phyloP scores from a whole-genome alignment of 1,140 invertebrate genomes.

The Drosophila novamexicana region DNA sequence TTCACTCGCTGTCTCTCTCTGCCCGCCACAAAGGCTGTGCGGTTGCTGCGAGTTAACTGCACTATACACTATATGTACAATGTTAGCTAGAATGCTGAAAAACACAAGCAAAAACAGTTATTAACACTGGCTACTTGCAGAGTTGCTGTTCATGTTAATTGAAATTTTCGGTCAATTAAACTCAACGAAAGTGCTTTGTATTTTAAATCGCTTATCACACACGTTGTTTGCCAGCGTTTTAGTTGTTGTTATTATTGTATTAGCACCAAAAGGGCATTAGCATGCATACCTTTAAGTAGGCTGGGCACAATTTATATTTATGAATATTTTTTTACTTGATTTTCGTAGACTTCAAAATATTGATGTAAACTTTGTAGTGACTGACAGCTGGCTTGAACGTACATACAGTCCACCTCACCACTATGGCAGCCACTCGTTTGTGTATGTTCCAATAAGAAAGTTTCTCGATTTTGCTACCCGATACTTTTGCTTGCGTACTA shows the following conservation, averaged over 20 bases:
- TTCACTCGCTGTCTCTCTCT: conserved; percentile 26
- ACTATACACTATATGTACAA: conserved; percentile 42
- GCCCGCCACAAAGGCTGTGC: conserved; percentile 24
- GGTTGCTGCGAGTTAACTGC: conserved; percentile 15
- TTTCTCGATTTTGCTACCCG: conserved; percentile 79
- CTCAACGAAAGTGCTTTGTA: conserved; percentile 28
- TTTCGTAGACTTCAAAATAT: not conserved
- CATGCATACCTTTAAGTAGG: conserved; percentile 5
- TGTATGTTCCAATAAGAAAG: conserved; percentile 70
- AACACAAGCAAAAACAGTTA: not conserved
- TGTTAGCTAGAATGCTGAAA: conserved; percentile 48
- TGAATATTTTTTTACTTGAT: conserved; percentile 6
- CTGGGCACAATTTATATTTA: conserved; percentile 7
- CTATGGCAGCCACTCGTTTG: conserved; percentile 25
- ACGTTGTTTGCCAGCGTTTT: not conserved
- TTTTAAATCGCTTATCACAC: conserved; percentile 46
- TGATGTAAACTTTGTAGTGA: conserved; percentile 24
- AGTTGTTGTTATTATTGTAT: conserved; percentile 9
- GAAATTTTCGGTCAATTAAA: not conserved
- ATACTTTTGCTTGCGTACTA: conserved; percentile 76
- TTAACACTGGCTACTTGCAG: conserved; percentile 12
- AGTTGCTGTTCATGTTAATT: not conserved
- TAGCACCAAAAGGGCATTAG: not conserved
- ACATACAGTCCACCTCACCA: conserved; percentile 6
- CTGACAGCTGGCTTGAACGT: conserved; percentile 34